Conservation (phyloP, 2,113 vertebrate genomes). For the Colaptes auratus region DNA sequence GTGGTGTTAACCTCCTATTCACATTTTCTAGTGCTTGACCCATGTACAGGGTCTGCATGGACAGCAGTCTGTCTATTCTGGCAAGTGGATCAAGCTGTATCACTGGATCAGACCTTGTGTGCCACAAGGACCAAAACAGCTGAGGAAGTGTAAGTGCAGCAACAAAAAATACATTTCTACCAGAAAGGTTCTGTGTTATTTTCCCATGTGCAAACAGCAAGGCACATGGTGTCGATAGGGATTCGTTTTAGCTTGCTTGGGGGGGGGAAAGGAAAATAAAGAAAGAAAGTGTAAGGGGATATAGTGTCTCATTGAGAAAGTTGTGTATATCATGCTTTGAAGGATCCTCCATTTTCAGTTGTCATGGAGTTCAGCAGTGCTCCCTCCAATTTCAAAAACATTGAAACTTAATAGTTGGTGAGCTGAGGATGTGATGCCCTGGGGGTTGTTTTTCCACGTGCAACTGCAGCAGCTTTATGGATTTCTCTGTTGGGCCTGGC, state of each 20-base stretch:
- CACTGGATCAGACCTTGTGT: not conserved
- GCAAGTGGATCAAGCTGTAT: not conserved
- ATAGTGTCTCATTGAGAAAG: not conserved
- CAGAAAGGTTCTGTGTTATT: not conserved
- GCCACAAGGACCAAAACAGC: not conserved
- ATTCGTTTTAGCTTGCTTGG: not conserved
- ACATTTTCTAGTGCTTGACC: not conserved
- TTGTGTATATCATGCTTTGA: not conserved
- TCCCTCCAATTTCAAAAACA: not conserved
- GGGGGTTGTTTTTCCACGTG: not conserved
- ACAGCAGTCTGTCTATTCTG: not conserved
- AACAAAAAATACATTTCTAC: not conserved
- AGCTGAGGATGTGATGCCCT: not conserved
- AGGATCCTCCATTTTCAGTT: not conserved
- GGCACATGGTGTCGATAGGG: not conserved
- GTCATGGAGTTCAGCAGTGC: not conserved
- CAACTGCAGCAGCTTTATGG: not conserved
- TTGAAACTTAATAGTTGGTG: not conserved
- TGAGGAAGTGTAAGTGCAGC: not conserved
- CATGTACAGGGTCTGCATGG: not conserved
- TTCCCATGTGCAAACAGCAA: not conserved
- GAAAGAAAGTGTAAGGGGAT: not conserved
- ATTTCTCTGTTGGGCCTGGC: not conserved
- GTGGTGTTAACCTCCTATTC: not conserved
- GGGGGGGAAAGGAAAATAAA: not conserved